Evolutionary conservation across 2,797 vertebrate species (phyloP).

Genomic region (Sebastes diaconus): DNA sequence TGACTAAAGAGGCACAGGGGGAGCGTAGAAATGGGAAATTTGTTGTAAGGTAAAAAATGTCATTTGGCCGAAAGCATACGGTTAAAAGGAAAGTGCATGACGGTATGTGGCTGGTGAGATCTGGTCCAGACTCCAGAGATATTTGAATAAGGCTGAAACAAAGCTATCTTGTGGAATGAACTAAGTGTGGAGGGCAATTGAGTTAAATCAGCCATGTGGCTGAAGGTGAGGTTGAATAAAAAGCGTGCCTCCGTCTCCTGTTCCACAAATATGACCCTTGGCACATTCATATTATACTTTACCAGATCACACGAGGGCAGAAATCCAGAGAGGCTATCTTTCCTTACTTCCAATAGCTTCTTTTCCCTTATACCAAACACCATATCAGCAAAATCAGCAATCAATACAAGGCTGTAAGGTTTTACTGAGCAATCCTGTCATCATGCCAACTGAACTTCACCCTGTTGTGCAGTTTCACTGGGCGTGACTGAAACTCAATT

Average conservation of each 20-base stretch:
- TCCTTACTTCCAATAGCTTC: background rate
- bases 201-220: slow-evolving; percentile 18
- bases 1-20: background rate
- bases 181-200: slow-evolving; percentile 7
- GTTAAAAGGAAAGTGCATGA: slow-evolving; percentile 1
- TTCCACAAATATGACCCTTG: slow-evolving; percentile 43
- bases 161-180: slow-evolving; percentile 19
- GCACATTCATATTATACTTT: slow-evolving; percentile 34
- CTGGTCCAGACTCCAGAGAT: background rate
- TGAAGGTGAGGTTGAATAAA: background rate
- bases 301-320: background rate
- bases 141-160: slow-evolving; percentile 22
- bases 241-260: slow-evolving; percentile 16
- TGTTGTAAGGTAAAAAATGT: background rate
- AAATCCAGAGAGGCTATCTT: background rate
- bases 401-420: background rate
- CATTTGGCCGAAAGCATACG: background rate
- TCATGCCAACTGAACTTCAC: slow-evolving; percentile 7
- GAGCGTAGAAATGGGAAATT: background rate
- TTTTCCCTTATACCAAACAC: background rate
- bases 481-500: slow-evolving; percentile 10
- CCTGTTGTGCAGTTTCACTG: background rate
- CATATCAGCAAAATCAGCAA: background rate
- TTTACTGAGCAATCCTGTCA: background rate
- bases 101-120: slow-evolving; percentile 12